A percentile compares a stretch with the other conserved stretches of the same genome.
These are phyloP conservation scores for Diarsia dahlii DNA, from an alignment of 2,888 invertebrate species.

Conservation along the genomic window DNA sequence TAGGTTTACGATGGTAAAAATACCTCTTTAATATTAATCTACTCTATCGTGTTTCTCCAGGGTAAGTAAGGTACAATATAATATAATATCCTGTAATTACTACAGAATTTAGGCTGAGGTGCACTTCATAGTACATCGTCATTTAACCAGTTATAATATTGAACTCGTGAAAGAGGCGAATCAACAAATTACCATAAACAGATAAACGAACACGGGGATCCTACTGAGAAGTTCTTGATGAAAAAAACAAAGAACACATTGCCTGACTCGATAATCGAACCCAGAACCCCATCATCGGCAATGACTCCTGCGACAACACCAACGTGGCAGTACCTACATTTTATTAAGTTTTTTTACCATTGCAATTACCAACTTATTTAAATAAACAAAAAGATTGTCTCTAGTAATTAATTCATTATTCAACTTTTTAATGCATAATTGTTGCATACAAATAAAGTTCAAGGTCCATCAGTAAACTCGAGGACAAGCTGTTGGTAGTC, in stretches of 20 bases:
- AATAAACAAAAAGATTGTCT: not conserved
- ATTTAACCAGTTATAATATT: not conserved
- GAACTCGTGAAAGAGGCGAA: not conserved
- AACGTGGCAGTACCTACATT: not conserved
- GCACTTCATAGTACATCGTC: not conserved
- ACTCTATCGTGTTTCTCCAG: no score
- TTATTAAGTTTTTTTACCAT: not conserved
- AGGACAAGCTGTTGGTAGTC: slow-evolving; percentile 40
- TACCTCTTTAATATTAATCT: not conserved
- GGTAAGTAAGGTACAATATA: not conserved
- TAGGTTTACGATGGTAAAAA: not conserved
- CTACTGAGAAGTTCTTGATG: not conserved
- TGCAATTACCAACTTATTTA: not conserved
- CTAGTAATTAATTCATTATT: slow-evolving; percentile 12
- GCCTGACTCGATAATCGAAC: not conserved
- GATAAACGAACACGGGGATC: not conserved
- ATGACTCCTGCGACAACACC: not conserved
- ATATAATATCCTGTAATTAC: not conserved
- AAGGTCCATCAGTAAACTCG: slow-evolving; percentile 26
- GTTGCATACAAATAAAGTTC: slow-evolving; percentile 36
- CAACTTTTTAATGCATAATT: not conserved
- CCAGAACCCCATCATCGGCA: no score
- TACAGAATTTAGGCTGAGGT: not conserved
- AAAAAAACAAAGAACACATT: not conserved
- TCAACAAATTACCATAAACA: not conserved